These are phyloP conservation scores for Allobates femoralis DNA, from an alignment of 2,797 vertebrate genomes.

Conservation along the genomic window DNA sequence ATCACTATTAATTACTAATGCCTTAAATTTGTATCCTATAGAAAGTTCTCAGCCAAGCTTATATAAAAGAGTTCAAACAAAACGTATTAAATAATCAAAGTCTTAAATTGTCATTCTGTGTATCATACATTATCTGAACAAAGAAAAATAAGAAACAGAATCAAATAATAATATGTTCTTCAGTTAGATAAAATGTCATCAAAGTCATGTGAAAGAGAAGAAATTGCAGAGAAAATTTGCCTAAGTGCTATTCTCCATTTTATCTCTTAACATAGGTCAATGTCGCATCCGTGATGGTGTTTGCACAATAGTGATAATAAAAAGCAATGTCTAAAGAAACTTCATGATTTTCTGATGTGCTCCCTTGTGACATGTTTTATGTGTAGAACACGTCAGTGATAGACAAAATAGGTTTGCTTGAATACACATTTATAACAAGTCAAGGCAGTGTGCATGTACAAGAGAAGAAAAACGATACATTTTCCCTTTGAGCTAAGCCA, in stretches of 20 bases:
- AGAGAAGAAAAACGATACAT: constrained; percentile 69
- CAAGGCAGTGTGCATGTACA: constrained; percentile 59
- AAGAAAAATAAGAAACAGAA: neutral
- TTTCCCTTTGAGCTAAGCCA: constrained; percentile 68
- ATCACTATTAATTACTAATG: no score
- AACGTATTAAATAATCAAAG: neutral
- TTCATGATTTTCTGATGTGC: constrained; percentile 47
- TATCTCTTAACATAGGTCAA: constrained; percentile 47
- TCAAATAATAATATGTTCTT: neutral
- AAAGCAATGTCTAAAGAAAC: constrained; percentile 56
- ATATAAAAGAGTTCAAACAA: constrained; percentile 30
- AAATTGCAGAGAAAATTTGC: constrained; percentile 22
- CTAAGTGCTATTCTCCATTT: constrained; percentile 33
- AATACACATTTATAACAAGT: constrained; percentile 70
- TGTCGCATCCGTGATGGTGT: constrained; percentile 54
- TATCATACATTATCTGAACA: constrained; percentile 15
- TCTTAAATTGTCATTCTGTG: constrained; percentile 33
- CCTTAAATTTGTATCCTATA: constrained; percentile 10
- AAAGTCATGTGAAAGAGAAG: constrained; percentile 28
- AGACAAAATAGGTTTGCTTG: constrained; percentile 64
- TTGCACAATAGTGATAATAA: constrained; percentile 52
- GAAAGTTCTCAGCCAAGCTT: constrained; percentile 3
- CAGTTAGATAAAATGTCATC: constrained; percentile 27
- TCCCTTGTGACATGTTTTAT: constrained; percentile 49
- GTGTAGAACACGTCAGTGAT: constrained; percentile 58